Conservation (phyloP, 1,140 invertebrate species). For the Dolichoris vasculosae region DNA sequence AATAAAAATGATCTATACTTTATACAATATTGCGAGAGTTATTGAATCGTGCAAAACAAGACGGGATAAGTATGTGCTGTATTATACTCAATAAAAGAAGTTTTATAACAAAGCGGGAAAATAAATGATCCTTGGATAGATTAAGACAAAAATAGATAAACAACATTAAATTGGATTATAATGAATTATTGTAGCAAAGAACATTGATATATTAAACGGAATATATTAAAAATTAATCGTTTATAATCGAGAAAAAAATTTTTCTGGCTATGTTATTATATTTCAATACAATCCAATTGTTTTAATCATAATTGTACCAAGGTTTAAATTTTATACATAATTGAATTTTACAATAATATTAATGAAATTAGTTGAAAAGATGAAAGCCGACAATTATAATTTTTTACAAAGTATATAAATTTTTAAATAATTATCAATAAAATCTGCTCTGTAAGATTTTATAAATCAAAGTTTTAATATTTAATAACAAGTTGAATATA, state of each 20-base stretch:
- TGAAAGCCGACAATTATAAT: too few species aligned
- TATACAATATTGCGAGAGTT: neutral
- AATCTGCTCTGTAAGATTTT: neutral
- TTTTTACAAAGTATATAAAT: neutral
- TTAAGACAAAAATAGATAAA: neutral
- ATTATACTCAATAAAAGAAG: neutral
- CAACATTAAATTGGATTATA: conserved; percentile 16
- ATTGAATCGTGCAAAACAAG: neutral
- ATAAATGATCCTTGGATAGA: neutral
- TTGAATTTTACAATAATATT: neutral
- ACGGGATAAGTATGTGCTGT: neutral
- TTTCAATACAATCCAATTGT: neutral
- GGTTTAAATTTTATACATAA: neutral
- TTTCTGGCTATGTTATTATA: too few species aligned
- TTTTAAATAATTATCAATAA: neutral
- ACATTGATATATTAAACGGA: neutral
- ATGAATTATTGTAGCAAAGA: neutral
- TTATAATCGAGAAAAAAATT: too few species aligned
- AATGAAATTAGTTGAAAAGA: neutral
- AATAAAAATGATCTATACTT: neutral
- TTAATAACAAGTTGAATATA: neutral
- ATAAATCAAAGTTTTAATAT: neutral
- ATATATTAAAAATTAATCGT: too few species aligned
- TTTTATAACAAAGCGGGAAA: neutral
- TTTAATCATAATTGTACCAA: neutral